Conservation (phyloP, 2,797 vertebrate genomes). For the Lepidocolaptes lacrymiger region DNA sequence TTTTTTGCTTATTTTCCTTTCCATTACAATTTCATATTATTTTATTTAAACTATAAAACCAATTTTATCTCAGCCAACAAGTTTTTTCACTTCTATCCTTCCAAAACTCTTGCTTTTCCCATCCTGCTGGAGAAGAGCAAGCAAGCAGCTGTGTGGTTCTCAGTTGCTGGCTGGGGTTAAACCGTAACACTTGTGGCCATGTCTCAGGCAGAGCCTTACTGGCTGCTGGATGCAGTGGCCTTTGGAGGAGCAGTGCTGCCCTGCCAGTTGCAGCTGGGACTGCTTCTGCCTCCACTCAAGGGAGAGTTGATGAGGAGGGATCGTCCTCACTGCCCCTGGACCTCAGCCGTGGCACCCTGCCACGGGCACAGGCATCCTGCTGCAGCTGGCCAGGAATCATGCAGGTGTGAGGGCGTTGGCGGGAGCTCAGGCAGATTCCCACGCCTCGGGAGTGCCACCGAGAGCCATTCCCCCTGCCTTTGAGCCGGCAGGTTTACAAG, state of each 20-base stretch:
- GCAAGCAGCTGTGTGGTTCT: neutral
- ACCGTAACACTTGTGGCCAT: neutral
- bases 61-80: neutral
- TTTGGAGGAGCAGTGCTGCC: neutral
- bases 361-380: accelerated
- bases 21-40: neutral
- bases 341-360: neutral
- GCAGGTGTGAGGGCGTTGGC: neutral
- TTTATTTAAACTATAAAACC: neutral
- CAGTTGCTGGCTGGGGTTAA: neutral
- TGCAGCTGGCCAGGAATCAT: accelerated
- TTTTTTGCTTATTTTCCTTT: neutral
- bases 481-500: conserved; percentile 62
- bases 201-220: neutral
- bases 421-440: neutral
- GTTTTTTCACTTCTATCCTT: neutral
- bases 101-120: neutral
- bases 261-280: neutral
- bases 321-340: neutral
- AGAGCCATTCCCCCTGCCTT: neutral
- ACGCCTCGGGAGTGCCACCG: neutral
- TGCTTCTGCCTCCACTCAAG: neutral
- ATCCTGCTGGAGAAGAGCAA: neutral
- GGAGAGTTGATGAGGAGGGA: neutral
- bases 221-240: neutral